Evolutionary conservation across 2,888 invertebrate genomes (phyloP).

Genomic region (Notodonta dromedarius): DNA sequence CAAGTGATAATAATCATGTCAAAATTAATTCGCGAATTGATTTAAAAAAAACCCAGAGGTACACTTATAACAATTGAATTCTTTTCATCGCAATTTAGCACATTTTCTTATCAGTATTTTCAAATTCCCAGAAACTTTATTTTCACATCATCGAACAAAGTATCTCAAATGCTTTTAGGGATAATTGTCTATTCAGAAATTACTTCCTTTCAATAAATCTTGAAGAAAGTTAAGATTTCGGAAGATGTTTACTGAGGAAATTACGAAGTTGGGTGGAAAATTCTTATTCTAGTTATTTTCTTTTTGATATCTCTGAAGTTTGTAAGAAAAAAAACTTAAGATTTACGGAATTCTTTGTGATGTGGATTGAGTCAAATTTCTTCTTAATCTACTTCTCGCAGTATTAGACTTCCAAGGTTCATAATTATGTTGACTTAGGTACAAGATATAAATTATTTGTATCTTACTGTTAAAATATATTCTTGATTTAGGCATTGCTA

Average conservation of each 20-base stretch:
- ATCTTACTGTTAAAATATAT: too few relatives aligned
- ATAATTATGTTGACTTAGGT: too few relatives aligned
- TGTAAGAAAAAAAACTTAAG: neutral
- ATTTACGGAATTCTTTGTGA: neutral
- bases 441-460: too few relatives aligned
- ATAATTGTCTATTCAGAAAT: slow-evolving; percentile 33
- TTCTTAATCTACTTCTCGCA: neutral
- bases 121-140: slow-evolving; percentile 14
- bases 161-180: slow-evolving; percentile 26
- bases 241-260: neutral
- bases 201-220: slow-evolving; percentile 34
- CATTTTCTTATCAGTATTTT: neutral
- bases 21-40: too few relatives aligned
- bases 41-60: too few relatives aligned
- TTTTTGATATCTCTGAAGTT: neutral
- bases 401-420: too few relatives aligned
- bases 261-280: neutral
- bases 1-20: too few relatives aligned
- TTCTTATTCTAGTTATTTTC: neutral
- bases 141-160: slow-evolving; percentile 24
- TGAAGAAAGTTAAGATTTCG: slow-evolving; percentile 28
- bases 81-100: neutral
- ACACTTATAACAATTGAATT: too few relatives aligned
- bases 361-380: neutral
- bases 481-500: too few relatives aligned